Evolutionary conservation across 2,113 vertebrate genomes (phyloP), one percentile per base, ranked within the genome.

Genomic region (Chloebia gouldiae): DNA sequence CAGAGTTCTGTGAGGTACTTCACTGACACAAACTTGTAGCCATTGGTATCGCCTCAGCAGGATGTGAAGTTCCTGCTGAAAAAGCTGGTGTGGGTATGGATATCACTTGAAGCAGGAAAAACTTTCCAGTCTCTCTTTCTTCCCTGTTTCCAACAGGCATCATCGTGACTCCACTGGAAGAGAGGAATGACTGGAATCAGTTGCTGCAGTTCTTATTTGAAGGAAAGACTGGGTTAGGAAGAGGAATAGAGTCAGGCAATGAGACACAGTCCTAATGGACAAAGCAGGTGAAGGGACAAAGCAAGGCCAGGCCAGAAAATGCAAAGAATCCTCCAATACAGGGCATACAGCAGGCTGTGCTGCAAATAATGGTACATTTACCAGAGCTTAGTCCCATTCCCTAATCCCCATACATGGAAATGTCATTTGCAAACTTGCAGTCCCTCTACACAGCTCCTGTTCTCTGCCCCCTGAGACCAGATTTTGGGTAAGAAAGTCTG

Each of bases 321-420:
- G 8, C 18, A 73, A 73, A 83, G 15, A n/a, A 63, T 57, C 5
- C 6, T 9, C 4, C 23, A 22, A 2, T 3, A 37, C 1, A 76
- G 16, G 40, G 3, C 4, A 28, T 13, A 4, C 5, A 65, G 45
- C 15, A 56, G 12, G 2, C 2, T 78, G 23, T 28, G 7, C 22
- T 91, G 50, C 8, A 84, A 87, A 30, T 42, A 63, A 6, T 10
- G 11, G 5, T 39, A 14, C 10, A 37, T 18, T 59, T 76, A 4
- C 17, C 23, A 44, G 2, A 10, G 5, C 22, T 60, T 2, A 18
- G 20, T 63, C 23, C 42, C 11, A 6, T 23, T 81, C 49, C 22
- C 30, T 50, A 4, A 40, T 37, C 16, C 5, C 19, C 2, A 1
- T 0, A 4, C 4, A 19, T 1, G 7, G 9, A 20, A 49, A 78